phyloP scores from a whole-genome alignment of 2,888 invertebrate genomes.

The Deilephila elpenor region DNA sequence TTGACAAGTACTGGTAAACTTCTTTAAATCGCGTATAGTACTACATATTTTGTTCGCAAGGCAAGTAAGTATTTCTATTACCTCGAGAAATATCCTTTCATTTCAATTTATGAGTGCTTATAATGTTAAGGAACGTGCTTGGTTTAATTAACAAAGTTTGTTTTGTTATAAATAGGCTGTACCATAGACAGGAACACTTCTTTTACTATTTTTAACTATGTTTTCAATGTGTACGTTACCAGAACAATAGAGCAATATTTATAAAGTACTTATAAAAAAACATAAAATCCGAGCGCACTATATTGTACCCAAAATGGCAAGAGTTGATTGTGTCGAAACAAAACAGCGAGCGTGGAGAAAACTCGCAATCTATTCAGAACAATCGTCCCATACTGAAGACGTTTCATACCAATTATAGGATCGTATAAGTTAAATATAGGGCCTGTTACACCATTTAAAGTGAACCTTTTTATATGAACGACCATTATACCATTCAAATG shows the following conservation, averaged over 20 bases:
- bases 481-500: slow-evolving; percentile 65
- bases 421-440: slow-evolving; percentile 64
- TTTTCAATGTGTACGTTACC: not conserved
- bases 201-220: no score
- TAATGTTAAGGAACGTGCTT: no score
- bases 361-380: slow-evolving; percentile 11
- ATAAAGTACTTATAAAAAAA: not conserved
- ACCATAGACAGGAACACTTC: no score
- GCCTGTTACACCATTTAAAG: slow-evolving; percentile 56
- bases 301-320: slow-evolving; percentile 19
- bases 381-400: slow-evolving; percentile 22
- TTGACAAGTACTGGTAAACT: slow-evolving; percentile 4
- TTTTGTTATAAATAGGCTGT: not conserved
- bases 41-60: not conserved
- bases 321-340: slow-evolving; percentile 19
- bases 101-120: no score
- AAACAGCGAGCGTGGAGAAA: not conserved
- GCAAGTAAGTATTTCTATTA: not conserved
- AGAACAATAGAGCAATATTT: not conserved
- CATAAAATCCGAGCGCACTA: not conserved
- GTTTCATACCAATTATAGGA: slow-evolving; percentile 55
- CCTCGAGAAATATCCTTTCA: not conserved
- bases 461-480: slow-evolving; percentile 35
- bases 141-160: not conserved
- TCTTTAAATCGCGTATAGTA: not conserved